Conservation (phyloP, 2,888 invertebrate species). For the Habroteleia sp. region DNA sequence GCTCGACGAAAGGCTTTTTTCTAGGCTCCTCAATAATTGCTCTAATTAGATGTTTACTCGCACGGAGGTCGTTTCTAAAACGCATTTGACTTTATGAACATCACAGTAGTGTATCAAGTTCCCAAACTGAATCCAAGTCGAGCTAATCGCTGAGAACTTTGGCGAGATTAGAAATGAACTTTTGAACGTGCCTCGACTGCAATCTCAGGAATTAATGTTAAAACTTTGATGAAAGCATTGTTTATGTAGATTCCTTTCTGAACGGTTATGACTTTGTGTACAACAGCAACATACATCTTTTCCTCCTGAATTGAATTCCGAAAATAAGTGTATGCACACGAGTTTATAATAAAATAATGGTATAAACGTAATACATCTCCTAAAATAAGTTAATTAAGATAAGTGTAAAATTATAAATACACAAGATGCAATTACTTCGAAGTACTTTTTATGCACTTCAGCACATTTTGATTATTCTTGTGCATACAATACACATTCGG, state of each 20-base stretch:
- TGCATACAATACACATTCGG: too few relatives aligned
- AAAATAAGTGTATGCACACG: not conserved
- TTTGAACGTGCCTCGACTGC: constrained; percentile 37
- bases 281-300: not conserved
- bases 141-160: constrained; percentile 37
- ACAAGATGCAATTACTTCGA: too few relatives aligned
- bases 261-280: not conserved
- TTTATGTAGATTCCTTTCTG: constrained; percentile 30
- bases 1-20: constrained; percentile 1
- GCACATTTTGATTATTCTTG: too few relatives aligned
- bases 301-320: not conserved
- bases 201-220: constrained; percentile 30
- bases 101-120: constrained; percentile 2
- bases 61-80: constrained; percentile 3
- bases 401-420: too few relatives aligned
- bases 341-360: too few relatives aligned
- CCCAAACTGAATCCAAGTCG: constrained; percentile 1
- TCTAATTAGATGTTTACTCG: constrained; percentile 9
- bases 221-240: constrained; percentile 35
- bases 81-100: not conserved
- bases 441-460: too few relatives aligned
- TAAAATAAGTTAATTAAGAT: too few relatives aligned
- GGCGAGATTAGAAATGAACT: constrained; percentile 51
- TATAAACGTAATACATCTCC: too few relatives aligned
- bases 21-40: not conserved